phyloP scores from a whole-genome alignment of 2,113 vertebrate genomes.

The Amia ocellicauda region DNA sequence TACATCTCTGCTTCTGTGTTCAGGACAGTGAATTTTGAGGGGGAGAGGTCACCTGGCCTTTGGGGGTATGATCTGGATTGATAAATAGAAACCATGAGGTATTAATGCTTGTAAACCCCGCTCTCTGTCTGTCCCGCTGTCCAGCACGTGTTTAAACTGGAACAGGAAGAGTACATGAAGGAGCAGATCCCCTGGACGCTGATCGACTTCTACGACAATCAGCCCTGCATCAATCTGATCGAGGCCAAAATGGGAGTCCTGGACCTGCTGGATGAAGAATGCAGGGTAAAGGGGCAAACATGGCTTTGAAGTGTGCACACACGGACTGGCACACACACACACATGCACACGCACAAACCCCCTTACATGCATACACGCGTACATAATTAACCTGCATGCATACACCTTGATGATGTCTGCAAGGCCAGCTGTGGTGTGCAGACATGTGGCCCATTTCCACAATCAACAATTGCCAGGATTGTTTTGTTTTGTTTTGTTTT shows the following conservation, averaged over 20 bases:
- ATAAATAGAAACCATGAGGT: too few species aligned
- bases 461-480: too few species aligned
- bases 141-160: constrained; percentile 97
- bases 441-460: too few species aligned
- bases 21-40: too few species aligned
- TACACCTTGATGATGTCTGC: too few species aligned
- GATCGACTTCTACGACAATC: constrained; percentile 98
- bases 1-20: too few species aligned
- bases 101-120: too few species aligned
- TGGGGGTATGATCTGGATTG: too few species aligned
- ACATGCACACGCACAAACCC: background rate
- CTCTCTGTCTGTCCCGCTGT: constrained; percentile 14
- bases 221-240: constrained; percentile 98
- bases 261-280: constrained; percentile 95
- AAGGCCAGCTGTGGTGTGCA: too few species aligned
- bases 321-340: background rate
- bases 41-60: too few species aligned
- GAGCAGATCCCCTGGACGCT: constrained; percentile 98
- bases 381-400: background rate
- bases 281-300: constrained; percentile 68
- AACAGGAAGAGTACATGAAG: constrained; percentile 98
- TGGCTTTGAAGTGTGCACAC: background rate
- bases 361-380: background rate
- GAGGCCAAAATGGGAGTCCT: constrained; percentile 94
- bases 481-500: too few species aligned